Conservation (phyloP, 2,797 vertebrate genomes). For the Muscicapa striata region DNA sequence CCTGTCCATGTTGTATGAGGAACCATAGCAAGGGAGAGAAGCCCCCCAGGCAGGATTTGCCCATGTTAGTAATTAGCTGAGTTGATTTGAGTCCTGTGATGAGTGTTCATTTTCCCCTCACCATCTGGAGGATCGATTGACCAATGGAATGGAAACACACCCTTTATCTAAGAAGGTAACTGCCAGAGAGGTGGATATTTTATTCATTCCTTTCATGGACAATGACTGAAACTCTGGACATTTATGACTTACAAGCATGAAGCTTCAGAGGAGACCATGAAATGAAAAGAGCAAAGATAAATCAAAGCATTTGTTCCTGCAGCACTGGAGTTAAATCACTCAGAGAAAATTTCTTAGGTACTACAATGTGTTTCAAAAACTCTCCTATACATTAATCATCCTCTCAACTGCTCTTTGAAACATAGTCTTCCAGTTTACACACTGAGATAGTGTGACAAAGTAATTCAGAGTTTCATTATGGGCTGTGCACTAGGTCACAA, state of each 20-base stretch:
- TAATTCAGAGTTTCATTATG: background rate
- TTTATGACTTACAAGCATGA: background rate
- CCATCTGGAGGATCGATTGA: constrained; percentile 40
- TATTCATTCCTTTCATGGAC: background rate
- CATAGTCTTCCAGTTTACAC: background rate
- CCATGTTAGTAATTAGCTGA: background rate
- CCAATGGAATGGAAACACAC: constrained; percentile 17
- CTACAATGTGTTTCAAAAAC: background rate
- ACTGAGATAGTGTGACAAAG: background rate
- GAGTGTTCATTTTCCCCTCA: background rate
- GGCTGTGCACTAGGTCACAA: background rate
- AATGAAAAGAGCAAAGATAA: background rate
- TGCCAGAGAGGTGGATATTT: background rate
- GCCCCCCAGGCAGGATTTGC: background rate
- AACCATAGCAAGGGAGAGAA: background rate
- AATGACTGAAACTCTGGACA: background rate
- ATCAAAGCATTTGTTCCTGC: background rate
- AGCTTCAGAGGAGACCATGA: background rate
- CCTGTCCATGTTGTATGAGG: background rate
- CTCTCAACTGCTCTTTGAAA: background rate
- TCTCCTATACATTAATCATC: background rate
- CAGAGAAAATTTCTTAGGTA: background rate
- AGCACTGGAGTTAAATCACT: background rate
- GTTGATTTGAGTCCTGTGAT: background rate
- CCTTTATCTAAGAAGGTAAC: background rate